A percentile compares a stretch with the other conserved stretches of the same genome.
These are phyloP conservation scores for Phyllostomus hastatus DNA, from an alignment of 2,113 vertebrate species.

Conservation along the genomic window DNA sequence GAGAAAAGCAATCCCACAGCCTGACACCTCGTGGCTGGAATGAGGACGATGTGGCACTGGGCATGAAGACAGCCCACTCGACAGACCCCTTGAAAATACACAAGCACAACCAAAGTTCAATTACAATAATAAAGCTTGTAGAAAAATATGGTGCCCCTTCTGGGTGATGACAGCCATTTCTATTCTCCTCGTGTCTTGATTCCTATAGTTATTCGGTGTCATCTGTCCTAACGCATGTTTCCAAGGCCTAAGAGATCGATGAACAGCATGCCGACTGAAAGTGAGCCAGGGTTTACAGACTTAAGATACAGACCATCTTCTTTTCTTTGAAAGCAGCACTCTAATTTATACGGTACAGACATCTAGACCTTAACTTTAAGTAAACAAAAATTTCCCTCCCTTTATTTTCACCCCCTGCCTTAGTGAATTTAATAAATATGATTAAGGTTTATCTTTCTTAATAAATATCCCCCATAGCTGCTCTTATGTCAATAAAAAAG, in stretches of 20 bases:
- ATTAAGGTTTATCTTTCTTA: constrained; percentile 64
- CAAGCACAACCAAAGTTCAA: neutral
- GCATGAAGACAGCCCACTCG: neutral
- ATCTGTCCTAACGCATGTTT: constrained; percentile 60
- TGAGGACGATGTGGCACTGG: neutral
- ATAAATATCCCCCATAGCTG: constrained; percentile 60
- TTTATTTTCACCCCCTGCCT: constrained; percentile 57
- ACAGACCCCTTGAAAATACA: neutral
- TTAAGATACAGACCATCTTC: constrained; percentile 37
- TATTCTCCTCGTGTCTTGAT: constrained; percentile 8
- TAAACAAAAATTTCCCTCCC: neutral
- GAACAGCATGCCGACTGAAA: constrained; percentile 42
- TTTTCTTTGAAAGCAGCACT: constrained; percentile 11
- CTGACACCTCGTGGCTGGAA: neutral
- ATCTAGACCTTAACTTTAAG: neutral
- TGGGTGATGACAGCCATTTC: neutral
- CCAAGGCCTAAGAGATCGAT: neutral
- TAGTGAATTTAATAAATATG: constrained; percentile 38
- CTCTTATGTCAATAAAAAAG: constrained; percentile 32
- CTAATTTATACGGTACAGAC: constrained; percentile 16
- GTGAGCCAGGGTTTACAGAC: constrained; percentile 30
- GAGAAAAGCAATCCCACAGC: neutral
- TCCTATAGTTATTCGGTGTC: neutral
- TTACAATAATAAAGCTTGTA: neutral
- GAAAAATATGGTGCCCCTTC: neutral